Evolutionary conservation across 2,888 invertebrate genomes (phyloP).

Genomic region (Notodonta ziczac): DNA sequence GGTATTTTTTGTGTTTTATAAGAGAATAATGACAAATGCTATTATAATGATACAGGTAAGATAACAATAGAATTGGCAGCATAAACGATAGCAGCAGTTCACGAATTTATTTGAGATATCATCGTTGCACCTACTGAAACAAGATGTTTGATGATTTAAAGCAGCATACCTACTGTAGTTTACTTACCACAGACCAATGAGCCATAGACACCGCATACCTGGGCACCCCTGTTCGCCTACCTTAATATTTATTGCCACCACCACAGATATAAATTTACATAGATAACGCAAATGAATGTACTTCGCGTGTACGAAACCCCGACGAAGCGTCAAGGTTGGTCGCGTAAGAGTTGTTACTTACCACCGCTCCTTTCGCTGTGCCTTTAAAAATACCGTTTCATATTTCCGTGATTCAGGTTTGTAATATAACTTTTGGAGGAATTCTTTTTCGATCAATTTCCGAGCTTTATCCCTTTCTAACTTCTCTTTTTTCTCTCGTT

Average conservation of each 20-base stretch:
- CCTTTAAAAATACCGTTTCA: conserved; percentile 19
- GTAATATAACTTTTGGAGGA: conserved; percentile 7
- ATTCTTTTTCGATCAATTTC: conserved; percentile 18
- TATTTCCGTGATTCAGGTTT: conserved; percentile 3
- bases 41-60: conserved; percentile 51
- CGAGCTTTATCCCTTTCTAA: conserved; percentile 24
- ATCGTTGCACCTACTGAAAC: conserved; percentile 38
- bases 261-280: too few relatives aligned
- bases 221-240: too few relatives aligned
- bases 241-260: too few relatives aligned
- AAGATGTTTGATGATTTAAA: conserved; percentile 5
- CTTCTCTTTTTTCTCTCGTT: conserved; percentile 17
- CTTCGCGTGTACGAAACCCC: too few relatives aligned
- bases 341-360: too few relatives aligned
- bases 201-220: too few relatives aligned
- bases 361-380: conserved; percentile 7
- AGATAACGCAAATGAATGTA: too few relatives aligned
- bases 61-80: conserved; percentile 66
- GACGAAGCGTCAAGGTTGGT: too few relatives aligned
- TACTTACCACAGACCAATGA: too few relatives aligned
- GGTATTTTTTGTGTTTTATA: neutral
- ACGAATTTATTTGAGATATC: conserved; percentile 41
- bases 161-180: too few relatives aligned
- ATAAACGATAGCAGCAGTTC: conserved; percentile 58
- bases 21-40: conserved; percentile 38